Evolutionary conservation across 2,888 invertebrate genomes (phyloP), one percentile per base, ranked within the genome.

Genomic region (Drosophila buzzatii): DNA sequence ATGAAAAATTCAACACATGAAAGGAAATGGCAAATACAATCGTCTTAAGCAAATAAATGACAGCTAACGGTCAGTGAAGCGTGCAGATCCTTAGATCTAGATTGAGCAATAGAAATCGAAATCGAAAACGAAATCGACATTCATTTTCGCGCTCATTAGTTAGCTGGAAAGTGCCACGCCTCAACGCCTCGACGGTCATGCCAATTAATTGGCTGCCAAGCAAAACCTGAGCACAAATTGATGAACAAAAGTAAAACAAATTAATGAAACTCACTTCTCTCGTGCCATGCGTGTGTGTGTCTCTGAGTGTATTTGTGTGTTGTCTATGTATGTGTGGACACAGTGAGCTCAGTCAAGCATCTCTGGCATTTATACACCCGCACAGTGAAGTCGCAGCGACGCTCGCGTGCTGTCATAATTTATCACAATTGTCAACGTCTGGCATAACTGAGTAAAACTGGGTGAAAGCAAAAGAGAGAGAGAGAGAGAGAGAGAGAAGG

Each of bases 351-450:
- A 45, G 57, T 10, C 35, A 16, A 18, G 39, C 39, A 37, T 18
- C 51, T 37, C 56, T 31, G 20, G 33, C 56, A 33, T 42, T 42
- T 33, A 27, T 18, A n/a, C 49, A 10, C 18, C 18, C 44, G 59
- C 49, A 60, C 31, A 20, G 20, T 63, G 53, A 58, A 33, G 56
- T 57, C 65, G 55, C 27, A 57, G n/a, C n/a, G n/a, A 45, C 70
- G 56, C 65, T 79, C 89, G 86, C 83, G 83, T 90, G 86, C 73
- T 78, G 62, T 70, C 69, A 89, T 77, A 81, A 90, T 86, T 90
- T 87, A 86, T 86, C 90, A 89, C 88, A 90, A 90, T 86, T 89
- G 90, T 75, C 77, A 66, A 44, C 51, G 72, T 58, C 76, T 68
- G 58, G 23, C 31, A 18, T 18, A 45, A 31, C 31, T 18, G 31